These are phyloP conservation scores for Xerus rutilus DNA, from an alignment of 2,797 vertebrate species.

Conservation along the genomic window DNA sequence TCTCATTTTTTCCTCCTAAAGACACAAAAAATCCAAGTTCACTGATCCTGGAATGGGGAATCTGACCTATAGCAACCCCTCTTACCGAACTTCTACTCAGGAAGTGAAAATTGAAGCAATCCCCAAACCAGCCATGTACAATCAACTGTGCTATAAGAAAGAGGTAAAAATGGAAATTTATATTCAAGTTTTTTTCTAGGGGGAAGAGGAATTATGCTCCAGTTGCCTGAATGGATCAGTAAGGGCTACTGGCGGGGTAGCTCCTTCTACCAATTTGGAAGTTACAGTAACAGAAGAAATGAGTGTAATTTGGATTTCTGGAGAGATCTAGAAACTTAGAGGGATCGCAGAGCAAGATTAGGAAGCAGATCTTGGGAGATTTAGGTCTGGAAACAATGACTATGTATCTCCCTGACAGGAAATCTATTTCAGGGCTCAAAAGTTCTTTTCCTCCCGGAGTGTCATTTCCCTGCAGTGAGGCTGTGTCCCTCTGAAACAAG, in stretches of 20 bases:
- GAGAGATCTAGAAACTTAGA: neutral
- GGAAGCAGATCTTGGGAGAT: conserved; percentile 25
- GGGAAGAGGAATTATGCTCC: neutral
- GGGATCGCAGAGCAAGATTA: neutral
- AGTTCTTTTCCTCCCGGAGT: neutral
- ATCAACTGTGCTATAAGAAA: conserved; percentile 98
- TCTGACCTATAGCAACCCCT: conserved; percentile 98
- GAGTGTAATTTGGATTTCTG: conserved; percentile 63
- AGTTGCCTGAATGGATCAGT: neutral
- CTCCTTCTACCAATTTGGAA: neutral
- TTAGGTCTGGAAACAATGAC: neutral
- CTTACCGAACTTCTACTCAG: conserved; percentile 97
- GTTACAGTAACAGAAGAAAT: neutral
- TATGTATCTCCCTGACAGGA: neutral
- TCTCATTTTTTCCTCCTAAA: conserved; percentile 83
- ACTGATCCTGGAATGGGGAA: conserved; percentile 96
- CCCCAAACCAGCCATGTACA: conserved; percentile 96
- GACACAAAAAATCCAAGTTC: conserved; percentile 97
- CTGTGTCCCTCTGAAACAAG: neutral
- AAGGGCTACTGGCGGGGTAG: neutral
- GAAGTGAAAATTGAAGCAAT: conserved; percentile 98
- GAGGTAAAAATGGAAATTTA: conserved; percentile 90
- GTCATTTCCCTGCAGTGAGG: neutral
- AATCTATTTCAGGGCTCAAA: neutral
- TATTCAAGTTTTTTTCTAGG: neutral